Evolutionary conservation across 2,888 invertebrate genomes (phyloP).

Genomic region (Aphodius granarius): DNA sequence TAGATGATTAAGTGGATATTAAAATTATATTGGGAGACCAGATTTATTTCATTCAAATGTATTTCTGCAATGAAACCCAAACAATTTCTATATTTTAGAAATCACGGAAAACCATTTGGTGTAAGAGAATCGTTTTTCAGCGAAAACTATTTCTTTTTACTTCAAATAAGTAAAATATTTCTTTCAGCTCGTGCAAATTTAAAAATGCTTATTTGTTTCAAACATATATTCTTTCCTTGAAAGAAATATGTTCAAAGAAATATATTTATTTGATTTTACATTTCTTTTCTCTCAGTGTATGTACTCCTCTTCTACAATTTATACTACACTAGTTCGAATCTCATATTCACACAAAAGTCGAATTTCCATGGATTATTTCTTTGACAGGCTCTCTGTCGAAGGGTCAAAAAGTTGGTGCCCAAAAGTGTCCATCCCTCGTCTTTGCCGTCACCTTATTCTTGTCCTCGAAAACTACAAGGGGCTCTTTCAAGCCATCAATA

Average conservation of each 20-base stretch:
- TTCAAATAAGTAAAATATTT: no score
- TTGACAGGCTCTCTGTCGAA: neutral
- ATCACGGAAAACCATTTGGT: neutral
- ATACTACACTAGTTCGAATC: neutral
- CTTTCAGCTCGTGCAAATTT: no score
- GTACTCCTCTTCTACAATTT: neutral
- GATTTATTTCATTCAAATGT: no score
- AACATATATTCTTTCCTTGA: no score
- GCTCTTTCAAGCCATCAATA: conserved; percentile 2
- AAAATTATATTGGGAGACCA: neutral
- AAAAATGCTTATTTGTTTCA: no score
- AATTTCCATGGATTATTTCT: neutral
- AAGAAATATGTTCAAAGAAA: no score
- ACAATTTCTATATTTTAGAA: no score
- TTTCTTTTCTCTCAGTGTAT: no score
- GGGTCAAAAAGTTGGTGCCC: conserved; percentile 2
- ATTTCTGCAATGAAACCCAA: no score
- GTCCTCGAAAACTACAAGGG: conserved; percentile 2
- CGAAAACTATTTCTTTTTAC: no score
- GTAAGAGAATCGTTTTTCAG: neutral
- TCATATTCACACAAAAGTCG: neutral
- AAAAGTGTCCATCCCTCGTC: conserved; percentile 11
- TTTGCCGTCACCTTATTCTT: conserved; percentile 5
- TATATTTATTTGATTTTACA: no score
- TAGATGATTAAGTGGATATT: neutral